Evolutionary conservation across 2,797 vertebrate species (phyloP).

Genomic region (Sebastiscus tertius): DNA sequence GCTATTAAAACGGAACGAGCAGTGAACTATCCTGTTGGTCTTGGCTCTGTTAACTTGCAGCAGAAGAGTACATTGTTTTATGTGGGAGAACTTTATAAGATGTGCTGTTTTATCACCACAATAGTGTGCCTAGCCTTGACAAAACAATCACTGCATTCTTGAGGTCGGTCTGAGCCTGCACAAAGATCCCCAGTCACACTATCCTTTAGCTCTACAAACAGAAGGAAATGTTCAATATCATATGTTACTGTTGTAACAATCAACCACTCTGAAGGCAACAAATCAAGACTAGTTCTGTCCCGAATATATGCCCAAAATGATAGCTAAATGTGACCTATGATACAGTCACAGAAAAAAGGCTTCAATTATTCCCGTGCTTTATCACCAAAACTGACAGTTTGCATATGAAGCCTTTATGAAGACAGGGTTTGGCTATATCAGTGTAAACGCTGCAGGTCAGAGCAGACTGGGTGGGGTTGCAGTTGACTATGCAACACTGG

Average conservation of each 20-base stretch:
- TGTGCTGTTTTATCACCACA: conserved; percentile 31
- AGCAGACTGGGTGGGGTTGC: conserved; percentile 24
- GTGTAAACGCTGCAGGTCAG: not conserved
- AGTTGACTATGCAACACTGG: conserved; percentile 39
- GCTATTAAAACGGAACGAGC: not conserved
- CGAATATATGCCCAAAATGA: not conserved
- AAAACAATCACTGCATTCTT: conserved; percentile 56
- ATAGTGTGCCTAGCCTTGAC: conserved; percentile 33
- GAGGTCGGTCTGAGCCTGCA: conserved; percentile 40
- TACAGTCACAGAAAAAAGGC: not conserved
- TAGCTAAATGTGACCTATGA: not conserved
- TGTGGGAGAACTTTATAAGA: conserved; percentile 19
- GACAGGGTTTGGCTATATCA: conserved; percentile 12
- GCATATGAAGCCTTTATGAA: conserved; percentile 10
- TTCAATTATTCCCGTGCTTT: not conserved
- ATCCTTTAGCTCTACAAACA: conserved; percentile 10
- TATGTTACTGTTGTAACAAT: not conserved
- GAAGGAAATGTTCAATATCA: conserved; percentile 32
- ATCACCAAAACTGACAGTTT: not conserved
- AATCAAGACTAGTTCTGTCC: not conserved
- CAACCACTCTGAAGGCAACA: not conserved
- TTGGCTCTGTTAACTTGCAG: conserved; percentile 15
- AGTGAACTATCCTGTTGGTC: not conserved
- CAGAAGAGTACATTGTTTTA: conserved; percentile 22
- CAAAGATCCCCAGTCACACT: conserved; percentile 37